phyloP scores from a whole-genome alignment of 2,797 vertebrate genomes.

The Nyctibius grandis region DNA sequence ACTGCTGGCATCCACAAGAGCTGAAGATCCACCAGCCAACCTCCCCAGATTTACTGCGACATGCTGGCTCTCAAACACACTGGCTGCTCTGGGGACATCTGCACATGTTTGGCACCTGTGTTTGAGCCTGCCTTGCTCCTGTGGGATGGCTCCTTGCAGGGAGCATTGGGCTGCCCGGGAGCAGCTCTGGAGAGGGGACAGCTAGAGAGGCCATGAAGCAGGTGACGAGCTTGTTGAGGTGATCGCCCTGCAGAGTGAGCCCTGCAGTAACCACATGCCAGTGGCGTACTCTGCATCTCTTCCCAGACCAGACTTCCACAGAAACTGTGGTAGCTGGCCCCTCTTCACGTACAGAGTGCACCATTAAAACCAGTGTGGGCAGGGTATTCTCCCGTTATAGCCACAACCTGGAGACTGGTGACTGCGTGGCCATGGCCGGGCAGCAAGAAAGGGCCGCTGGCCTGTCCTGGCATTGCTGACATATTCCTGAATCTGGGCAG shows the following conservation, averaged over 20 bases:
- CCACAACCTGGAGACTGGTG: neutral
- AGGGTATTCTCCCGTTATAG: neutral
- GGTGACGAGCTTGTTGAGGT: neutral
- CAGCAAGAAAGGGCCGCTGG: neutral
- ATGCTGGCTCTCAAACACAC: neutral
- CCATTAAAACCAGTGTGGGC: neutral
- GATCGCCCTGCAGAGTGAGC: neutral
- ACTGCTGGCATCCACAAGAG: neutral
- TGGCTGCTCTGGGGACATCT: neutral
- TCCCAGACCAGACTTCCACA: neutral
- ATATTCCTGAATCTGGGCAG: neutral
- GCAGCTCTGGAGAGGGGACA: neutral
- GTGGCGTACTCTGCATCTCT: accelerated
- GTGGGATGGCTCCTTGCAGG: neutral
- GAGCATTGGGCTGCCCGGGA: neutral
- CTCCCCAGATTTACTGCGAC: accelerated
- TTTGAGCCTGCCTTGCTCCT: neutral
- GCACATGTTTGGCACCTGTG: accelerated
- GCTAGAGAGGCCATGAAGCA: neutral
- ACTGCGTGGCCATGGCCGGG: accelerated
- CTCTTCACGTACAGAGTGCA: neutral
- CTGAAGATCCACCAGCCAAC: neutral
- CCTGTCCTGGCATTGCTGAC: neutral
- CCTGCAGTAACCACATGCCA: neutral
- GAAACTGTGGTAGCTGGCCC: neutral